phyloP scores from a whole-genome alignment of 2,888 invertebrate species.

The Dorcus hopei region DNA sequence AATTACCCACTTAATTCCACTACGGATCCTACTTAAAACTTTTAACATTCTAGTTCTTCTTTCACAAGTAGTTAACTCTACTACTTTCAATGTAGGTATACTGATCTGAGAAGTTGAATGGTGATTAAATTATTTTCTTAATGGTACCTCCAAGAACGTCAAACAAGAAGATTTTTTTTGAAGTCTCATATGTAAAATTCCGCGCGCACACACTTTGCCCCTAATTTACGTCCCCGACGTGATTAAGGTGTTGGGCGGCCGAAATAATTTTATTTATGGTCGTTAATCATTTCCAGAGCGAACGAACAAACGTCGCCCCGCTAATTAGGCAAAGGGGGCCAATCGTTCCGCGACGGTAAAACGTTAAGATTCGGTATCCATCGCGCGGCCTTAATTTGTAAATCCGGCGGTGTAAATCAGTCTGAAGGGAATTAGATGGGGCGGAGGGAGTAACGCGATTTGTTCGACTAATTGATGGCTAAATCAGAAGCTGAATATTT shows the following conservation, averaged over 20 bases:
- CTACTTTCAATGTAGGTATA: too few species aligned
- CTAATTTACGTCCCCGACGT: too few species aligned
- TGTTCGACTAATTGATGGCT: constrained; percentile 2
- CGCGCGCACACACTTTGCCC: too few species aligned
- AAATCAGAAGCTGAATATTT: not conserved
- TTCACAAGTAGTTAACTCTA: too few species aligned
- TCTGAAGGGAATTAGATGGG: constrained; percentile 18
- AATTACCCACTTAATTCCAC: not conserved
- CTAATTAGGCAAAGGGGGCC: not conserved
- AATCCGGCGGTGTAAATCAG: constrained; percentile 20
- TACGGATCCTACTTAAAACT: not conserved
- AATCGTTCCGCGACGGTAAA: not conserved
- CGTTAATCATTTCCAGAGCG: not conserved
- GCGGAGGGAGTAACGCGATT: constrained; percentile 5
- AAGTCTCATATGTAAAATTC: too few species aligned
- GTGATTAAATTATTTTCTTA: too few species aligned
- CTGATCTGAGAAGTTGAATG: too few species aligned
- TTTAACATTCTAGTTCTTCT: not conserved
- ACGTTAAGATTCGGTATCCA: constrained; percentile 11
- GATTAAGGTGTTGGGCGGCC: not conserved
- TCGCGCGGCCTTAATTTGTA: constrained; percentile 18
- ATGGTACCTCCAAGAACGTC: too few species aligned
- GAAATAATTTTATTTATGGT: not conserved
- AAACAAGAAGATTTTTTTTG: too few species aligned
- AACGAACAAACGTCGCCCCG: not conserved